Base-by-base conservation (phyloP, 35 echinoderm and acorn worm species). In the Apostichopus parvimensis region DNA sequence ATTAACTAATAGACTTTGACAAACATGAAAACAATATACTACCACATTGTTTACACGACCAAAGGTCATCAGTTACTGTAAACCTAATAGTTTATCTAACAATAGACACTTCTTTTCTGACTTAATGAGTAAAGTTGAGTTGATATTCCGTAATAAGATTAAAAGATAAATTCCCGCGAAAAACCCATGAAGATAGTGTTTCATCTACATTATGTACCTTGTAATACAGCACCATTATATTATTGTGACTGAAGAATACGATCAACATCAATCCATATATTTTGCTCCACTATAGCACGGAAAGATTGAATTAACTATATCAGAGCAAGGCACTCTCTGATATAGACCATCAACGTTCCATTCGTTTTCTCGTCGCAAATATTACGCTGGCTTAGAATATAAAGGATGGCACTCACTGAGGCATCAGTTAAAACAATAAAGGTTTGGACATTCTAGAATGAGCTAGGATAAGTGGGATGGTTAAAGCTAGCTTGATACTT, bases 361-460 rank as follows among this genome's bases (percentile, higher is more conserved):
- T 20, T 61, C 70, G 4, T 73, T 11, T 90, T 91, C 93, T 11
- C 79, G 72, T 79, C 28, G 25, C 28, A 21, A 1, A 26, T 70
- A 81, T 94, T 65, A 9, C 45, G 28, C 52, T 94, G 88, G 8
- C 76, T 60, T 8, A 94, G 53, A 57, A 94, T 94, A 55, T 94
- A 94, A 17, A 75, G 45, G 2, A 94, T 91, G n/a, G 93, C 77
- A 28, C 53, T 91, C 5, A 79, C 94, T 53, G 80, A 87, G 26
- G 89, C 93, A 94, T 95, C 94, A 0, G 90, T 92, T 22, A 12
- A 57, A 12, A 95, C 65, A 53, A 89, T 28, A 92, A 95, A 66
- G 56, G 72, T 56, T 73, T 89, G 23, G 91, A 70, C 77, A 95
- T 93, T 59, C 93, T 78, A 58, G 91, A 92, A 66, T 93, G 93